These are phyloP conservation scores for Lycia hirtaria DNA, from an alignment of 2,888 invertebrate species.

Conservation along the genomic window DNA sequence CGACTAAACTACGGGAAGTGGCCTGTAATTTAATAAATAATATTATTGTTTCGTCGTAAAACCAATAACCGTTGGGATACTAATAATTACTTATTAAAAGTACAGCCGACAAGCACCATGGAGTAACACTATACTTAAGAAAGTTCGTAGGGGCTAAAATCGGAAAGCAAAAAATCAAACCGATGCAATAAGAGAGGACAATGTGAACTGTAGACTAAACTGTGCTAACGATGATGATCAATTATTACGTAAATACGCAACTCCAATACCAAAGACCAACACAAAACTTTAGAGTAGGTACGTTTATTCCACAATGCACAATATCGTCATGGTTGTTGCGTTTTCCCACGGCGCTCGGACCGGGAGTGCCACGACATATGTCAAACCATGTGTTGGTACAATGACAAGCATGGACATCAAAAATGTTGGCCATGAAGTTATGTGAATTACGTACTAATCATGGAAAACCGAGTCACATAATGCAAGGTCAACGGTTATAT, in stretches of 20 bases:
- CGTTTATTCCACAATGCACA: slow-evolving; percentile 26
- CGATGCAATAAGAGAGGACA: no score
- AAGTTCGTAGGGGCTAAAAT: no score
- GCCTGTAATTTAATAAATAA: no score
- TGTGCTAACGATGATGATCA: background rate
- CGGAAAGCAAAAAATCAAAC: no score
- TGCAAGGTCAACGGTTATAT: slow-evolving; percentile 18
- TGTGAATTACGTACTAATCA: slow-evolving; percentile 6
- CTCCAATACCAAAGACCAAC: no score
- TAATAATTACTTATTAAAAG: no score
- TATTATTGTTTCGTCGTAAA: no score
- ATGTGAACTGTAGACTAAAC: no score
- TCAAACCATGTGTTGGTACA: slow-evolving; percentile 21
- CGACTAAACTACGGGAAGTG: no score
- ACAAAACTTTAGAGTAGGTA: background rate
- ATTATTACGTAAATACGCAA: background rate
- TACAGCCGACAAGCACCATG: no score
- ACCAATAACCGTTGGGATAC: no score
- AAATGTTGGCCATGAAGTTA: slow-evolving; percentile 9
- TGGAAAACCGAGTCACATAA: background rate
- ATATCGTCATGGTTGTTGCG: slow-evolving; percentile 29
- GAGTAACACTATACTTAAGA: no score
- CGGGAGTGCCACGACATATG: slow-evolving; percentile 28
- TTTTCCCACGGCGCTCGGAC: slow-evolving; percentile 36
- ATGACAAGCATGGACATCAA: slow-evolving; percentile 13